Conservation (phyloP, 2,797 vertebrate genomes). For the Spinus olivaceus region DNA sequence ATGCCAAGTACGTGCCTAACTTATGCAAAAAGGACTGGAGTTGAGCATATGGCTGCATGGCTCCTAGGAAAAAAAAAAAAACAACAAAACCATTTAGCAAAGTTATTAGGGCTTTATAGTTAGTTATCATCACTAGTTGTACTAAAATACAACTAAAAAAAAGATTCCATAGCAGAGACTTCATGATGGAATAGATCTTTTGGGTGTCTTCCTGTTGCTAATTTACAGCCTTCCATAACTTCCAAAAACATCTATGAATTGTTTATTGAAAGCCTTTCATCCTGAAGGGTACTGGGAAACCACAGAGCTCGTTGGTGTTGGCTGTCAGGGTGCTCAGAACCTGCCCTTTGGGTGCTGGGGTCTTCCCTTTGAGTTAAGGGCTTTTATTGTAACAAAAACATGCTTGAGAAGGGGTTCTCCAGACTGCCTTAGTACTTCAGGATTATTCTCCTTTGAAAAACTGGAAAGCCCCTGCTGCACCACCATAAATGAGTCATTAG, state of each 20-base stretch:
- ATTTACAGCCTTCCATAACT: constrained; percentile 6
- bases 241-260: background rate
- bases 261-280: constrained; percentile 14
- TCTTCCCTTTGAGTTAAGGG: background rate
- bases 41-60: constrained; percentile 39
- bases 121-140: constrained; percentile 27
- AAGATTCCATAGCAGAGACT: background rate
- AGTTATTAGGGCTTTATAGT: constrained; percentile 49
- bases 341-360: background rate
- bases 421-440: background rate
- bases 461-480: background rate
- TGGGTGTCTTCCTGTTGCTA: background rate
- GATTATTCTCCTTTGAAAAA: background rate
- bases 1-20: constrained; percentile 54
- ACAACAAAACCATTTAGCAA: background rate
- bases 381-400: background rate
- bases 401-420: background rate
- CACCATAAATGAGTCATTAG: background rate
- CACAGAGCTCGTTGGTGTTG: background rate
- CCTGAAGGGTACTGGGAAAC: background rate
- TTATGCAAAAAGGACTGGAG: background rate
- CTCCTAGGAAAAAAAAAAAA: background rate
- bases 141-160: constrained; percentile 16
- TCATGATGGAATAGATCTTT: background rate
- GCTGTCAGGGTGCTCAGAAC: background rate